phyloP scores from a whole-genome alignment of 2,113 vertebrate species.

The Carassius gibelio region DNA sequence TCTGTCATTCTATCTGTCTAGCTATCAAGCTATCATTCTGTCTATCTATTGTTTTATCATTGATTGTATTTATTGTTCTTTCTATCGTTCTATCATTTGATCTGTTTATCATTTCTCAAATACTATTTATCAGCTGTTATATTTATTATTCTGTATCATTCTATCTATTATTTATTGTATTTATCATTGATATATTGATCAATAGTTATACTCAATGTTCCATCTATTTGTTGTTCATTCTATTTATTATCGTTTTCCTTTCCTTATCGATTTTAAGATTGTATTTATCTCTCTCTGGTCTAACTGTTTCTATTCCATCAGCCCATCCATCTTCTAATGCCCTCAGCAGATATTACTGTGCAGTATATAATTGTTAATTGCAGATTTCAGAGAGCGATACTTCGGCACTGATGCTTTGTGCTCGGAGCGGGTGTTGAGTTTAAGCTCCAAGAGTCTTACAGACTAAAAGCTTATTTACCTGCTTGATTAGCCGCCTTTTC shows the following conservation, averaged over 20 bases:
- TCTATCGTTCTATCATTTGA: neutral
- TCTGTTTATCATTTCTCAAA: neutral
- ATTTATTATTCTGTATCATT: neutral
- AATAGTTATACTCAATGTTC: neutral
- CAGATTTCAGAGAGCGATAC: slow-evolving; percentile 12
- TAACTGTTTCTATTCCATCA: neutral
- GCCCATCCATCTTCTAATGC: neutral
- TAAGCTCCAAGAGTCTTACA: slow-evolving; percentile 27
- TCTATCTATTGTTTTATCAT: neutral
- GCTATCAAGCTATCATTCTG: neutral
- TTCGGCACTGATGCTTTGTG: slow-evolving; percentile 9
- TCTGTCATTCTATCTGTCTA: too few relatives aligned
- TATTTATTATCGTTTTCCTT: neutral
- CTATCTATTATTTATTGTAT: neutral
- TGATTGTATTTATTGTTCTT: neutral
- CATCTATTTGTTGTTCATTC: neutral
- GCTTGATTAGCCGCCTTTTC: slow-evolving; percentile 30
- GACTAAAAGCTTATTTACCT: slow-evolving; percentile 48
- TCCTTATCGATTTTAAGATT: neutral
- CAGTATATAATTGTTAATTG: slow-evolving; percentile 4
- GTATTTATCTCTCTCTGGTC: neutral
- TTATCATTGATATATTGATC: neutral
- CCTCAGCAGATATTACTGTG: neutral
- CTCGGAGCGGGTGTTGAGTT: slow-evolving; percentile 14
- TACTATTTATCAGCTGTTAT: neutral